phyloP scores from a whole-genome alignment of 2,888 invertebrate species.

The Ectropis crepuscularia region DNA sequence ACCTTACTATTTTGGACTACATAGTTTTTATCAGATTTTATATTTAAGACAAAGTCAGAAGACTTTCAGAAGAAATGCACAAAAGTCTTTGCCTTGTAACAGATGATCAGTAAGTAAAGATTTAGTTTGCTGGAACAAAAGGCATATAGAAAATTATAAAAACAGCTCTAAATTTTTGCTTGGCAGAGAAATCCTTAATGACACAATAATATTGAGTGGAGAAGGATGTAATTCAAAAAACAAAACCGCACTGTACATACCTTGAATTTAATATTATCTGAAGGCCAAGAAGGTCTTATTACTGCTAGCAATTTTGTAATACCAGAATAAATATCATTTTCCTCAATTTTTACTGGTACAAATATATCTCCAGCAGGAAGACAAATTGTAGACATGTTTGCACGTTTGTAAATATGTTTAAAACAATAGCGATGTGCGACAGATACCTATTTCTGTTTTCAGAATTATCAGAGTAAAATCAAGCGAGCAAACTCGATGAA shows the following conservation, averaged over 20 bases:
- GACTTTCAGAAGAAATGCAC: no score
- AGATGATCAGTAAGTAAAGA: no score
- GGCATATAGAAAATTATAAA: no score
- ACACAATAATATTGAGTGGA: no score
- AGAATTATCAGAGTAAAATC: not conserved
- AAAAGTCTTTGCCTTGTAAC: no score
- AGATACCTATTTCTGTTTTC: not conserved
- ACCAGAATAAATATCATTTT: constrained; percentile 87
- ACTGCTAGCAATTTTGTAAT: constrained; percentile 87
- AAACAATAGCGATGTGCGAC: constrained; percentile 3
- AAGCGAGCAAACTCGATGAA: not conserved
- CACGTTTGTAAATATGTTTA: not conserved
- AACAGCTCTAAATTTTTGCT: no score
- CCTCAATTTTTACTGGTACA: constrained; percentile 87
- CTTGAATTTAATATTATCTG: constrained; percentile 88
- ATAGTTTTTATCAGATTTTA: no score
- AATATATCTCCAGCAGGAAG: constrained; percentile 68
- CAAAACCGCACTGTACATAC: constrained; percentile 68
- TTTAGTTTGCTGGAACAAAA: no score
- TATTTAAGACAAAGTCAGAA: no score
- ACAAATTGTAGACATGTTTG: constrained; percentile 61
- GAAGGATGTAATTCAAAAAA: no score
- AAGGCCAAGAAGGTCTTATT: constrained; percentile 89
- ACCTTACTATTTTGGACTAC: no score
- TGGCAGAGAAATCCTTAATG: no score